phyloP scores from a whole-genome alignment of 2,113 vertebrate species.

The Himantopus leucocephalus region DNA sequence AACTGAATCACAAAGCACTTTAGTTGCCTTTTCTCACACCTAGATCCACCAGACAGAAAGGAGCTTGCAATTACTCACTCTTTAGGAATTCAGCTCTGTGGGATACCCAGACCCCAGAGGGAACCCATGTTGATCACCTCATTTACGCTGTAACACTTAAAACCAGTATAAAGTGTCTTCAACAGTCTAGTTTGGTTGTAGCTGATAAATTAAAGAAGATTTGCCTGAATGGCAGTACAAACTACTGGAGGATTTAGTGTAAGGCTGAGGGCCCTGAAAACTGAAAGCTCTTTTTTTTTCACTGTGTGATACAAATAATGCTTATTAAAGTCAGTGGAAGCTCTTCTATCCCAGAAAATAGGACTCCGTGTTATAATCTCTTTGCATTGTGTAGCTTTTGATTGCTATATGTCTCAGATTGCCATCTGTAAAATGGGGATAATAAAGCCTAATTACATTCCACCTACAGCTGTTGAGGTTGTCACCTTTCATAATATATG shows the following conservation, averaged over 20 bases:
- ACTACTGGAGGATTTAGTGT: neutral
- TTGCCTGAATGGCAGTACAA: neutral
- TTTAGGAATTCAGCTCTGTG: neutral
- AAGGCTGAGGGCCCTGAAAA: neutral
- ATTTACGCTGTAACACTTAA: neutral
- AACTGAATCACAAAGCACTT: neutral
- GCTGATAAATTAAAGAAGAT: neutral
- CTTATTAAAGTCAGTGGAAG: neutral
- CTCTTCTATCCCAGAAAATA: neutral
- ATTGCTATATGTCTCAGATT: neutral
- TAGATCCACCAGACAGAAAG: neutral
- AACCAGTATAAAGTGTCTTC: neutral
- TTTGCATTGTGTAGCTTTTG: neutral
- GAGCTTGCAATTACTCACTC: neutral
- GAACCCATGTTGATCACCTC: neutral
- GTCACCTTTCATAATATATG: conserved; percentile 9
- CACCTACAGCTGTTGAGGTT: conserved; percentile 32
- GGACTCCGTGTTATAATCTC: neutral
- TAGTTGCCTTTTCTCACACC: neutral
- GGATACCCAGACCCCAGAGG: neutral
- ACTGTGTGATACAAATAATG: neutral
- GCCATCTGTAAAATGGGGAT: conserved; percentile 5
- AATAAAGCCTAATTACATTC: conserved; percentile 23
- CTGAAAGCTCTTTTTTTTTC: neutral
- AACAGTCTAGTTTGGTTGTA: neutral